Percentiles rank a stretch among this genome's conserved stretches.
Conservation (phyloP, 2,888 invertebrate genomes). For the Mimas tiliae region DNA sequence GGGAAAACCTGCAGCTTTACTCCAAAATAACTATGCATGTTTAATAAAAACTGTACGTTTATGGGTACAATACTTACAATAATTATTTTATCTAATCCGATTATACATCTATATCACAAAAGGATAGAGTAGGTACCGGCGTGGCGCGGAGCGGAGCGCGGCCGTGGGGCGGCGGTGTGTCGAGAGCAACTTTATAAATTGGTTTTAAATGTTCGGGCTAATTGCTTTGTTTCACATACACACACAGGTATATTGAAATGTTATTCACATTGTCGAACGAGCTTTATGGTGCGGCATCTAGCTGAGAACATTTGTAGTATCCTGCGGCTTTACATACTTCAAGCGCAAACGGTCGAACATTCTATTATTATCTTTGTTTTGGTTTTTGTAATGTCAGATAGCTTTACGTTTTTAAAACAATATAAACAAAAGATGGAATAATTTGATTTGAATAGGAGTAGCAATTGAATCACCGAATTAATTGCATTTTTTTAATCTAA, state of each 20-base stretch:
- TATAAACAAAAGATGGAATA: too few species aligned
- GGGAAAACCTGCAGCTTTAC: too few species aligned
- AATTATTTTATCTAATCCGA: neutral
- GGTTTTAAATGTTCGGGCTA: constrained; percentile 3
- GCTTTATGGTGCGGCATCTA: neutral
- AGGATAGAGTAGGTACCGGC: too few species aligned
- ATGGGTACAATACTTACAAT: too few species aligned
- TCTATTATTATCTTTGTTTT: neutral
- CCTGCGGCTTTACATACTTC: neutral
- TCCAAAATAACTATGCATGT: too few species aligned
- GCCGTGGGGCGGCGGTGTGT: neutral
- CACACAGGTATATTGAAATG: neutral
- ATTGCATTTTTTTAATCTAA: too few species aligned
- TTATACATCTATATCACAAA: neutral
- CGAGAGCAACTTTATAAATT: neutral
- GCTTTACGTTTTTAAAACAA: too few species aligned
- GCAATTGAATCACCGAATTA: too few species aligned
- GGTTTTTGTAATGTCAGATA: too few species aligned
- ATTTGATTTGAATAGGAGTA: too few species aligned
- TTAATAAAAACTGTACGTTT: too few species aligned
- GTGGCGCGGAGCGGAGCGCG: neutral
- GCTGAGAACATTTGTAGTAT: neutral
- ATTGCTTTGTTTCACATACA: neutral
- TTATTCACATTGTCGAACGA: neutral
- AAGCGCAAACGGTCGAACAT: neutral